These are phyloP conservation scores for Zoanthus gigantus DNA, from an alignment of 92 coral and sea anemone species.

Conservation along the genomic window DNA sequence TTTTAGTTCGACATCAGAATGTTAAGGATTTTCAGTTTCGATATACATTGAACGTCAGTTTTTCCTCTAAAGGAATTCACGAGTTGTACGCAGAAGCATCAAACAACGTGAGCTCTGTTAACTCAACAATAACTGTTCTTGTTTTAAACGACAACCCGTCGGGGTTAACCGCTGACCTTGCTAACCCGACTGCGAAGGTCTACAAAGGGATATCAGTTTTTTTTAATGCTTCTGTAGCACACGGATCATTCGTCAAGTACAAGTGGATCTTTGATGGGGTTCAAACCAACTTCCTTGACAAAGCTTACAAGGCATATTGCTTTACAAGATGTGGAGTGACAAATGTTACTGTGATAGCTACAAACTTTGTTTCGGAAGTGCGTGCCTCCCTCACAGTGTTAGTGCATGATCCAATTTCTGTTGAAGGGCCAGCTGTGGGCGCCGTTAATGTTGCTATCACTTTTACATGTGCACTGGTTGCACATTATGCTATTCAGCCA, in stretches of 20 bases:
- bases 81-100: constrained; percentile 68
- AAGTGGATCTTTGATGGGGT: constrained; percentile 79
- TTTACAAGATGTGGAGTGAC: constrained; percentile 57
- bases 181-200: constrained; percentile 40
- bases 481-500: not conserved
- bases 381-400: constrained; percentile 52
- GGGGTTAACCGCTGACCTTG: constrained; percentile 61
- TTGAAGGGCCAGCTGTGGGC: constrained; percentile 56
- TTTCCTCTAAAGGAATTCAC: constrained; percentile 59
- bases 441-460: constrained; percentile 9
- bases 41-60: constrained; percentile 63
- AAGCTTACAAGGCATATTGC: constrained; percentile 44
- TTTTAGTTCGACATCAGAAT: not conserved
- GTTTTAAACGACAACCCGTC: constrained; percentile 60
- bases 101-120: constrained; percentile 75
- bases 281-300: constrained; percentile 51
- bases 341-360: constrained; percentile 77
- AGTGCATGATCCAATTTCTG: constrained; percentile 61
- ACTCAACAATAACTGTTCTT: constrained; percentile 54
- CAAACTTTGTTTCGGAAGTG: constrained; percentile 63
- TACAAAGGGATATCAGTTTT: constrained; percentile 68
- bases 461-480: constrained; percentile 54
- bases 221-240: constrained; percentile 63
- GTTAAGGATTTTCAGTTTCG: constrained; percentile 35
- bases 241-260: constrained; percentile 68